Conservation (phyloP, 1,140 invertebrate species). For the Matsumurasca onukii region DNA sequence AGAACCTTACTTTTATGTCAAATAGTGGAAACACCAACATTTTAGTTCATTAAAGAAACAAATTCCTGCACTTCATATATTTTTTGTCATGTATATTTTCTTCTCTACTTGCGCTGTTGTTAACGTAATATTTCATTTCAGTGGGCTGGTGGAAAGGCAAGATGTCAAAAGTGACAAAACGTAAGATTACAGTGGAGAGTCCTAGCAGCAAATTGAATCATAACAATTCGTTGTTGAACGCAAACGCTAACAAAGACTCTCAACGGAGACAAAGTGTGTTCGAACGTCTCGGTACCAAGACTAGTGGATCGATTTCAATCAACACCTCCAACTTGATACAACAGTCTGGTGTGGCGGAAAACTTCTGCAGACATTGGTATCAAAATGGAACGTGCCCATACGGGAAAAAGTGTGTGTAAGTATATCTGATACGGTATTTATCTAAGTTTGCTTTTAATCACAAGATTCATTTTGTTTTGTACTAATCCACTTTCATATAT, state of each 20-base stretch:
- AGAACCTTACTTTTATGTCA: too few relatives aligned
- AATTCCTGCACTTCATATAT: too few relatives aligned
- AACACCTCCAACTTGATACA: constrained; percentile 40
- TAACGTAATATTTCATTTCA: too few relatives aligned
- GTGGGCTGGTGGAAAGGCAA: constrained; percentile 36
- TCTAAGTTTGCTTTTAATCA: too few relatives aligned
- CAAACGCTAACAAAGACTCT: constrained; percentile 31
- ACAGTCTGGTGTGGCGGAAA: constrained; percentile 46
- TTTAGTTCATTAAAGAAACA: too few relatives aligned
- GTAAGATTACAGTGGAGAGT: constrained; percentile 36
- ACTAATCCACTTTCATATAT: too few relatives aligned
- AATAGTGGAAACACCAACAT: too few relatives aligned
- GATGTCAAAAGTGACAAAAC: constrained; percentile 41
- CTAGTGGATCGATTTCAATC: constrained; percentile 52
- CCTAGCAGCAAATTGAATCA: constrained; percentile 34
- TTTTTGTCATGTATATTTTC: too few relatives aligned
- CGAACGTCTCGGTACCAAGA: constrained; percentile 72
- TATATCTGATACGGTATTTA: too few relatives aligned
- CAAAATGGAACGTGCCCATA: constrained; percentile 72
- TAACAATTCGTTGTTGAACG: constrained; percentile 17
- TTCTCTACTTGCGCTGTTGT: too few relatives aligned
- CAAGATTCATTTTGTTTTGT: too few relatives aligned
- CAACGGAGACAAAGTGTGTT: constrained; percentile 67
- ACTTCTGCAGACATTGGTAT: constrained; percentile 73
- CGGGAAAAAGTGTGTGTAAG: constrained; percentile 69